These are phyloP conservation scores for Mystacornis crossleyi DNA, from an alignment of 2,113 vertebrate species.

Conservation along the genomic window DNA sequence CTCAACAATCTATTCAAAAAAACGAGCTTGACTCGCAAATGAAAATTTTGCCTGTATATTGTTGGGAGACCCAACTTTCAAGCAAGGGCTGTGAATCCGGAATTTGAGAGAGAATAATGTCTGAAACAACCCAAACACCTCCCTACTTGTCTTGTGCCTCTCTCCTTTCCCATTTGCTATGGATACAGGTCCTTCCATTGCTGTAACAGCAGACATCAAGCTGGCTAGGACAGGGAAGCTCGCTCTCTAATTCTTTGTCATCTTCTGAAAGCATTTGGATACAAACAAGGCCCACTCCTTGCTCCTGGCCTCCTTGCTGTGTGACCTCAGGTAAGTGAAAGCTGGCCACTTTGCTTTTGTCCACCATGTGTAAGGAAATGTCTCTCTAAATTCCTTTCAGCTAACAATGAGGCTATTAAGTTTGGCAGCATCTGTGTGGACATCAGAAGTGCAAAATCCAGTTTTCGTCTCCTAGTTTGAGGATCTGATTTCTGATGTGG, in stretches of 20 bases:
- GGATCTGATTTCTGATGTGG: background rate
- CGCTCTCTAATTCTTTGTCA: background rate
- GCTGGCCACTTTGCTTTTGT: background rate
- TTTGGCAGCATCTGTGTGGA: background rate
- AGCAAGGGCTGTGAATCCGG: background rate
- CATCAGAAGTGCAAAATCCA: background rate
- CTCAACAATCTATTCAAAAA: background rate
- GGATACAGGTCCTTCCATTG: accelerated
- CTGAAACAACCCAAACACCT: background rate
- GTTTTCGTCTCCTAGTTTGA: background rate
- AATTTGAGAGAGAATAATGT: background rate
- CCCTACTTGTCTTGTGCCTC: background rate
- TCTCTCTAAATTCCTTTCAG: background rate
- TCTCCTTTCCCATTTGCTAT: background rate
- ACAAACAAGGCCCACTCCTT: background rate
- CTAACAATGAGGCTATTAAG: background rate
- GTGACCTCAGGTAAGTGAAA: background rate
- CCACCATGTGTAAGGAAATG: background rate
- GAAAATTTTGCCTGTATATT: background rate
- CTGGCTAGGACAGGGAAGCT: background rate
- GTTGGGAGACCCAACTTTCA: background rate
- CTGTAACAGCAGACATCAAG: background rate
- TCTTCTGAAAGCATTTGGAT: background rate
- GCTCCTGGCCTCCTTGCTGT: background rate
- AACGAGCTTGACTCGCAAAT: background rate